Evolutionary conservation across 2,888 invertebrate species (phyloP), one percentile per base, ranked within the genome.

Genomic region (Prenolepis imparis): DNA sequence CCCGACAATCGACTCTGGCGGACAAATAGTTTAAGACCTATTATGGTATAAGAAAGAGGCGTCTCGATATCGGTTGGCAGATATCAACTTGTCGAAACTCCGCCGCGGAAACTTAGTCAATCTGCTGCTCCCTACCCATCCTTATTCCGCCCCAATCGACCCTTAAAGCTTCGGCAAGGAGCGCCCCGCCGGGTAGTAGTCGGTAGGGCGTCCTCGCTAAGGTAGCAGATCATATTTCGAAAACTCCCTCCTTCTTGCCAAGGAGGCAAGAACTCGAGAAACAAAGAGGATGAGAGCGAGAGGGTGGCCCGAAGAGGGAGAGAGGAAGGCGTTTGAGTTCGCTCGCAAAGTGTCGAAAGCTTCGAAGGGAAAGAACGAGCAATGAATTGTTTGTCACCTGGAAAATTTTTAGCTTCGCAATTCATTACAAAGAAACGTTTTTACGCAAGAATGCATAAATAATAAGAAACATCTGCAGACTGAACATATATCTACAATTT

Each of bases 41-140:
- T 90, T 84, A 80, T 72, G 36, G 59, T 72, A 80, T 80, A 80
- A 80, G 85, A 90, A 90, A 90, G 86, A 88, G 86, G 73, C 88
- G 86, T 59, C 88, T 86, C 89, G 86, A 85, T 90, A 92, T 92
- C 90, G 89, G 88, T 89, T 89, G 89, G 90, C 90, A 91, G 92
- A 92, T 92, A 92, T 92, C 88, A 89, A 90, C 91, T 91, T 91
- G 92, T 91, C 91, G 90, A 92, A 92, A 92, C 92, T 92, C 91
- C 86, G 80, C 82, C 85, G 87, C 82, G 82, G 88, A 92, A 93
- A 93, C 92, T 93, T 93, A 92, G 93, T 93, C 93, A 93, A 93
- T 93, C 93, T 92, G 90, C 89, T 85, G 90, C 88, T 91, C 89
- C 90, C 87, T 86, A 86, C 86, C 85, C 88, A 86, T 86, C 89